Evolutionary conservation across 2,888 invertebrate species (phyloP).

Genomic region (Hydrotaea diabolus): DNA sequence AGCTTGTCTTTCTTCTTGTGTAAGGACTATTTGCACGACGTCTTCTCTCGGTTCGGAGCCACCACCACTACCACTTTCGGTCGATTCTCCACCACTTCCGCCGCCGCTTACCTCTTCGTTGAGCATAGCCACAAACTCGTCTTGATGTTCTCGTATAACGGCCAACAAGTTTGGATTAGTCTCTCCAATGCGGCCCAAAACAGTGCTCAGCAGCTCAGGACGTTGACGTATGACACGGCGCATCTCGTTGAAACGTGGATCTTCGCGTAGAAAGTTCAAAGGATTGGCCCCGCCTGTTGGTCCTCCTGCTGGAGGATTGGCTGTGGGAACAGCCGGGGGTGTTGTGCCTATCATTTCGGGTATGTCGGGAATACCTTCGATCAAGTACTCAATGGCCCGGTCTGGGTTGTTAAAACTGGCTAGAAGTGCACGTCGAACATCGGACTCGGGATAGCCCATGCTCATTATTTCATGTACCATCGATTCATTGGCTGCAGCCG

Average conservation of each 20-base stretch:
- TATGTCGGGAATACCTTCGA: slow-evolving; percentile 85
- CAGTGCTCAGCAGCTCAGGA: slow-evolving; percentile 93
- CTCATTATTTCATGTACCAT: slow-evolving; percentile 71
- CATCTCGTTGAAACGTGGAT: slow-evolving; percentile 97
- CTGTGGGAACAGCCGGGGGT: slow-evolving; percentile 35
- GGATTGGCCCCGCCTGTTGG: slow-evolving; percentile 48
- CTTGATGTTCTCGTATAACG: slow-evolving; percentile 93
- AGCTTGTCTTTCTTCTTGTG: slow-evolving; percentile 69
- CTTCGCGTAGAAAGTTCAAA: slow-evolving; percentile 87
- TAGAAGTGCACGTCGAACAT: slow-evolving; percentile 93
- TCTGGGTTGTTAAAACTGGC: slow-evolving; percentile 99
- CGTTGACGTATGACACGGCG: slow-evolving; percentile 94
- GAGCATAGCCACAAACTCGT: slow-evolving; percentile 87
- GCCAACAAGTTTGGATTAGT: slow-evolving; percentile 95
- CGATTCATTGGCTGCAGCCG: slow-evolving; percentile 69
- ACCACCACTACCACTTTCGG: slow-evolving; percentile 40
- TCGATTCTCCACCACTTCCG: slow-evolving; percentile 33
- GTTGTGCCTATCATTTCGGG: slow-evolving; percentile 51
- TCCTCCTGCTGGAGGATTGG: slow-evolving; percentile 22
- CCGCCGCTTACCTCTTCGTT: slow-evolving; percentile 60
- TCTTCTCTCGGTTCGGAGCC: slow-evolving; percentile 45
- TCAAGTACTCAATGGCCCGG: slow-evolving; percentile 97
- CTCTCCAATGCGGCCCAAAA: slow-evolving; percentile 94
- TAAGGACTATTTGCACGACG: slow-evolving; percentile 68
- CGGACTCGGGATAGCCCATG: slow-evolving; percentile 93